Conservation (phyloP, 1,140 invertebrate genomes). For the Hydropsyche tenuis region DNA sequence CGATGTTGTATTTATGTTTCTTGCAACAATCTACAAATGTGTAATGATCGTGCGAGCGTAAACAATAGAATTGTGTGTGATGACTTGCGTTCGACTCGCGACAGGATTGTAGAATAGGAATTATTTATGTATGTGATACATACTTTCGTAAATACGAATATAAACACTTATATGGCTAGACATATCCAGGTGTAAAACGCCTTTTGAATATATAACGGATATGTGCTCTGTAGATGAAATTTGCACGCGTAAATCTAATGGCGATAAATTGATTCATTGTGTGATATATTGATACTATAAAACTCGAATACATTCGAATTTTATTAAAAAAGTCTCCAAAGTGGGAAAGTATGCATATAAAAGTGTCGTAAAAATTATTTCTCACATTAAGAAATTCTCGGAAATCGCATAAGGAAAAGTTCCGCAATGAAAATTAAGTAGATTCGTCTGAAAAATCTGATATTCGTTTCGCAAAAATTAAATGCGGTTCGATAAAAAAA, state of each 20-base stretch:
- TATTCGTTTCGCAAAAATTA: no score
- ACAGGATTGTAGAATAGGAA: constrained; percentile 27
- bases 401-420: constrained; percentile 9
- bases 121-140: not conserved
- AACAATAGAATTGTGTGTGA: constrained; percentile 47
- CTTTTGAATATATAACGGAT: not conserved
- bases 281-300: no score
- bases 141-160: not conserved
- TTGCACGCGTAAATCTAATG: not conserved
- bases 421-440: no score
- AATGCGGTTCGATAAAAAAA: no score
- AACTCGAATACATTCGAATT: no score
- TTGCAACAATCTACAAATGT: constrained; percentile 15
- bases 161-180: no score
- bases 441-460: not conserved
- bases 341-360: no score
- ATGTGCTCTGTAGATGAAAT: not conserved
- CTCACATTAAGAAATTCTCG: not conserved
- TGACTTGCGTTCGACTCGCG: constrained; percentile 41
- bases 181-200: no score
- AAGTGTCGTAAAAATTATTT: no score
- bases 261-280: not conserved
- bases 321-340: no score
- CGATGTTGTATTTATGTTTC: constrained; percentile 7
- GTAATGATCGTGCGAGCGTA: constrained; percentile 38